Conservation (phyloP, 2,797 vertebrate species). For the Furcifer pardalis region DNA sequence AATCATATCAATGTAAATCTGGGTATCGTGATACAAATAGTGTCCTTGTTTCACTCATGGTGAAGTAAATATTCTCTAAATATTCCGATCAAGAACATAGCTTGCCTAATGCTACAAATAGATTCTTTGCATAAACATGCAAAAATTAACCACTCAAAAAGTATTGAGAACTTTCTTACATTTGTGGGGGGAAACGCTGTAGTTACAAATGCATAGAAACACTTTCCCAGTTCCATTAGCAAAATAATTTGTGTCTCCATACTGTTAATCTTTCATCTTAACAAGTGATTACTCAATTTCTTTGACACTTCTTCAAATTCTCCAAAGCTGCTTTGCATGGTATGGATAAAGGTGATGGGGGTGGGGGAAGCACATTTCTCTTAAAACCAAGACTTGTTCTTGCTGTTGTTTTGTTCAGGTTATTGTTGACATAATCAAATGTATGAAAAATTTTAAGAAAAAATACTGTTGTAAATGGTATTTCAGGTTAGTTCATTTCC, state of each 20-base stretch:
- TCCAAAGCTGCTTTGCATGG: not conserved
- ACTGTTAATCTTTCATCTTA: not conserved
- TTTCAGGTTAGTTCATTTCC: not conserved
- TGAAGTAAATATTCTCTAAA: no score
- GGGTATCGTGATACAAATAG: no score
- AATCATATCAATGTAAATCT: no score
- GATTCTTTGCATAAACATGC: no score
- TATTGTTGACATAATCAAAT: not conserved
- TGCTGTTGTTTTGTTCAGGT: no score
- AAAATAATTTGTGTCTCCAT: not conserved
- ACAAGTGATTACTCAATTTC: not conserved
- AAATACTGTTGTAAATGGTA: not conserved
- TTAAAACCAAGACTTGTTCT: not conserved
- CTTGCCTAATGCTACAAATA: no score
- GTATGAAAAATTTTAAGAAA: not conserved
- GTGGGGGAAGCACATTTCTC: not conserved
- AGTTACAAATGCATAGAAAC: not conserved
- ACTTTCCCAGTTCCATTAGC: not conserved
- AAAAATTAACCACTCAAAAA: no score
- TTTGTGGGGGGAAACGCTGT: no score
- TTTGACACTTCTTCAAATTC: not conserved
- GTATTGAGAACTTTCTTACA: no score
- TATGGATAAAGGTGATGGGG: not conserved
- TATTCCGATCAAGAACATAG: no score
- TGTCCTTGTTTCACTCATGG: no score